Evolutionary conservation across 2,113 vertebrate species (phyloP), one percentile per base, ranked within the genome.

Genomic region (Monarcha castaneiventris): DNA sequence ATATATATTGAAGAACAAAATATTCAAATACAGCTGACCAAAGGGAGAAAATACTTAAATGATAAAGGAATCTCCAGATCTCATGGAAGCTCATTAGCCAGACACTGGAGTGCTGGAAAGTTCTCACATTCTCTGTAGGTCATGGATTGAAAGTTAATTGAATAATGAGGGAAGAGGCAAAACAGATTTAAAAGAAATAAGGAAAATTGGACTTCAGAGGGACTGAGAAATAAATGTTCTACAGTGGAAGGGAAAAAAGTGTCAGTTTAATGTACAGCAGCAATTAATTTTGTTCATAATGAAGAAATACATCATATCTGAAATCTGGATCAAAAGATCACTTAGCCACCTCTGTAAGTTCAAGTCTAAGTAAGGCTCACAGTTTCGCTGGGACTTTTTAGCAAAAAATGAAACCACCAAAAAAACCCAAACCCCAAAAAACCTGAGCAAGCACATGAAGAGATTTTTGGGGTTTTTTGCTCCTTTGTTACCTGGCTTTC

Each of bases 271-370:
- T 44, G 17, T 85, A 69, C 39, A 86, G 43, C 44, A 88, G 72
- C 48, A 92, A 74, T 93, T 96, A 92, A 43, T 56, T 88, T 84
- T 88, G 49, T 46, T 85, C 82, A 10, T 83, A 89, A 89, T 56
- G 56, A 91, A 84, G 51, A 89, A 78, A 81, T 80, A 74, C 33
- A 93, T 76, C 19, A 5, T 19, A 43, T 62, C 41, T 69, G 67
- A 91, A 87, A 79, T 61, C 37, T 62, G 32, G 32, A 73, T 83
- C 14, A 92, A 82, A 76, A 51, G 72, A 73, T 56, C 55, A 86
- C 55, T 93, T 83, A 69, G 43, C 8, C 29, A 30, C 4, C 37
- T 74, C 58, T 62, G 6, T 71, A 61, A 63, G 27, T 59, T 79
- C 67, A 82, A 67, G 10, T 18, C 13, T 49, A n/a, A 52, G 41